Percentiles rank a stretch among this genome's conserved stretches.
These are phyloP conservation scores for Onychomys leucogaster DNA, from an alignment of 2,797 vertebrate species.

Conservation along the genomic window DNA sequence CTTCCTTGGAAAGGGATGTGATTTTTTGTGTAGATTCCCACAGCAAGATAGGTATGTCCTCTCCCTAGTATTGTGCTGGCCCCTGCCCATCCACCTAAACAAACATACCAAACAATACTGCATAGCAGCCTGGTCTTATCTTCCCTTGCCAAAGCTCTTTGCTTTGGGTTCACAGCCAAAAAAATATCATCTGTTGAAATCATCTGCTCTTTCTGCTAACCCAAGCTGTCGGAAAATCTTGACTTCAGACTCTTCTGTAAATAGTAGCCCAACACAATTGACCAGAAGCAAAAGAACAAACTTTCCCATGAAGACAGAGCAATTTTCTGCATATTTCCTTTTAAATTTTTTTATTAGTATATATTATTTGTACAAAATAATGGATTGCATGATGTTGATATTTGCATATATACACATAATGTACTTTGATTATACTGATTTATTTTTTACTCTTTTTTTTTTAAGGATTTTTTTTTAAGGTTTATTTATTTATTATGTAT, in stretches of 20 bases:
- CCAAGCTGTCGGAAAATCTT: slow-evolving; percentile 33
- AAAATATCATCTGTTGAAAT: slow-evolving; percentile 13
- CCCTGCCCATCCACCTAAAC: not conserved
- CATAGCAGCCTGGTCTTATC: not conserved
- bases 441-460: no score
- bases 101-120: not conserved
- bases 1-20: not conserved
- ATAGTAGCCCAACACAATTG: not conserved
- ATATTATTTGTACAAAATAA: not conserved
- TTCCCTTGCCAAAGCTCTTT: not conserved
- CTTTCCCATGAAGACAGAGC: slow-evolving; percentile 16
- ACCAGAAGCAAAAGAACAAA: slow-evolving; percentile 34
- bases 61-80: not conserved
- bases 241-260: slow-evolving; percentile 19
- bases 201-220: slow-evolving; percentile 52
- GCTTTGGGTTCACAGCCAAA: slow-evolving; percentile 13
- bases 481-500: no score
- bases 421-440: not conserved
- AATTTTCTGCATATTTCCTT: not conserved
- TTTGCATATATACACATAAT: not conserved
- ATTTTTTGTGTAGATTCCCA: not conserved
- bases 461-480: no score
- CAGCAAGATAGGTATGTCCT: not conserved
- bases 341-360: not conserved
- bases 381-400: not conserved